Evolutionary conservation across 1,140 invertebrate genomes (phyloP), one percentile per base, ranked within the genome.

Genomic region (Steinernema feltiae): DNA sequence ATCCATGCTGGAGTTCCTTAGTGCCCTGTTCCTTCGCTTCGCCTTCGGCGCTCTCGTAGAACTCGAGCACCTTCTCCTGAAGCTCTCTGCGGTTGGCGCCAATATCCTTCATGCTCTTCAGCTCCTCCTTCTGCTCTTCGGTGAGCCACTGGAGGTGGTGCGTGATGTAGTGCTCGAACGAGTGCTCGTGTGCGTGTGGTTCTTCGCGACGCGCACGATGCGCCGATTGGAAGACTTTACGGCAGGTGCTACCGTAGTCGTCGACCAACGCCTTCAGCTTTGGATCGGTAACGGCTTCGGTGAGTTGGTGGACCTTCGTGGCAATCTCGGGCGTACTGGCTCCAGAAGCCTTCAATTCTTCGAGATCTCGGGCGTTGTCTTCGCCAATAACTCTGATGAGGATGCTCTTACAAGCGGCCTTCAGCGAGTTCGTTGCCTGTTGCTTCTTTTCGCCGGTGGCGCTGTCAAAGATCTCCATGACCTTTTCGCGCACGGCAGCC

Each of bases 61-160:
- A 71, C 70, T 71, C 70, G 32, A 32, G 24, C 12, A 71, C 70
- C 70, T 71, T 71, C 12, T 71, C 12, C 24, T 71, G 32, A n/a
- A 71, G 70, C 21, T 32, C 46, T n/a, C 30, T 53, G 70, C 32
- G 46, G 46, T 30, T 27, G 46, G 70, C 70, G 12, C 70, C 70
- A 3, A 18, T 27, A 21, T 7, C 12, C 12, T 30, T 32, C 70
- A 71, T 32, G 32, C 21, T 53, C 29, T 21, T 29, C 2, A 71
- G 70, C 70, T 71, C 70, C 15, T 32, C 70, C 46, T 71, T 71
- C 70, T 71, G 70, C 15, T 71, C 70, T 27, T 71, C 32, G 24
- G 70, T 31, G 32, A 71, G 12, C 70, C 70, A 71, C 12, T 63
- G 12, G 12, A 63, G 24, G 53, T 63, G 53, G 53, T 63, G 53